Conservation (phyloP, 2,113 vertebrate genomes). For the Xiphophorus maculatus region DNA sequence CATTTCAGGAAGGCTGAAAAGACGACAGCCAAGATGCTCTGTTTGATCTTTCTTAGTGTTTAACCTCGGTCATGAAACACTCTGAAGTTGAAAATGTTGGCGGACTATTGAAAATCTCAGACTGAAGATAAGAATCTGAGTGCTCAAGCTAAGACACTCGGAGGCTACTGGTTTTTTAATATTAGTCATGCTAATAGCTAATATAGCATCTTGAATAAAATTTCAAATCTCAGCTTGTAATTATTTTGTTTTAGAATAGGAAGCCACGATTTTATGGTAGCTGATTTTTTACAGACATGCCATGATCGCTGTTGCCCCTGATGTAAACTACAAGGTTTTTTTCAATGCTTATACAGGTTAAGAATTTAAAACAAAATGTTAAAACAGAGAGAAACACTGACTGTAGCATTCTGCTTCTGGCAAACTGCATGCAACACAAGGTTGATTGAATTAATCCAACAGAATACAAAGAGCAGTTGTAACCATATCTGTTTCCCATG, state of each 20-base stretch:
- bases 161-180: background rate
- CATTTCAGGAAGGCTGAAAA: background rate
- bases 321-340: background rate
- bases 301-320: background rate
- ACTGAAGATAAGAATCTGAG: background rate
- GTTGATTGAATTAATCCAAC: conserved; percentile 1
- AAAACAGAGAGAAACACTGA: background rate
- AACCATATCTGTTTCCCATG: conserved; percentile 51
- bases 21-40: background rate
- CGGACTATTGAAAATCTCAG: too few species aligned
- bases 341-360: background rate
- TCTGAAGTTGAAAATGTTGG: background rate
- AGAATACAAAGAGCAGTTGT: conserved; percentile 6
- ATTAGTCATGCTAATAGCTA: background rate
- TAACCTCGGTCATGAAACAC: background rate
- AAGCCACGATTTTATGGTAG: background rate
- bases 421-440: background rate
- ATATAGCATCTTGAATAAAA: background rate
- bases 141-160: background rate
- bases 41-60: background rate
- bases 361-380: background rate
- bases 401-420: background rate
- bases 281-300: background rate
- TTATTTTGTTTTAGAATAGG: background rate
- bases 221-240: background rate